Evolutionary conservation across 1,140 invertebrate genomes (phyloP), one percentile per base, ranked within the genome.

Genomic region (Mesaphorura yosii): DNA sequence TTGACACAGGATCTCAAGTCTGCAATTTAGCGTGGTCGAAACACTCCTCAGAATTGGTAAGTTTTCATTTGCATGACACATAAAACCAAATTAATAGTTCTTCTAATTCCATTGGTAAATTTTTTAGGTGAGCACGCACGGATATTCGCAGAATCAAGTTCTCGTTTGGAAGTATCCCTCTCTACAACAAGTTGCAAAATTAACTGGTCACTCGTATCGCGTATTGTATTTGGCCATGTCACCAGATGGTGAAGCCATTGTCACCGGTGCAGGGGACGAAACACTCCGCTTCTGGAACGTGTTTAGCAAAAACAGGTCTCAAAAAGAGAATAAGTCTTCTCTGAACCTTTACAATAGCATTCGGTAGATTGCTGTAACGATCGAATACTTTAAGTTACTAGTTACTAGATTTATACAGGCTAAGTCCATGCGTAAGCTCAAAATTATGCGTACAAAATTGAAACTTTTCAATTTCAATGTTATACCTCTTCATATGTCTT

Each of bases 11-110:
- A n/a, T 94, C 89, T 0, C 94, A 72, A 69, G 93, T 99, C 15
- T 99, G 95, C 71, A 99, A 98, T 73, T 72, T 99, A 45, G 94
- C 94, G 22, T 99, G 96, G 96, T 98, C 93, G 14, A 97, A 96
- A 69, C 92, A 98, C 72, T 92, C 91, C 45, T 93, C 90, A 58
- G 94, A 98, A 73, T 72, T 98, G 65, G 93, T 97, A 53, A 69
- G 71, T 70, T 27, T 10, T 5, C 15, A 7, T 42, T 19, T 19
- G 7, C 17, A 34, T 39, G 6, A 20, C 41, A 27, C 27, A 22
- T 1, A 40, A 28, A 51, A 7, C 12, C 6, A n/a, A 56, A 51
- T 31, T 51, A 42, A 22, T 26, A 15, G 12, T n/a, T 55, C 41
- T 28, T 17, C 27, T 46, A 10, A n/a, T 22, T 38, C 17, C 40